Evolutionary conservation across 1,140 invertebrate genomes (phyloP).

Genomic region (Zaprionus africanus): DNA sequence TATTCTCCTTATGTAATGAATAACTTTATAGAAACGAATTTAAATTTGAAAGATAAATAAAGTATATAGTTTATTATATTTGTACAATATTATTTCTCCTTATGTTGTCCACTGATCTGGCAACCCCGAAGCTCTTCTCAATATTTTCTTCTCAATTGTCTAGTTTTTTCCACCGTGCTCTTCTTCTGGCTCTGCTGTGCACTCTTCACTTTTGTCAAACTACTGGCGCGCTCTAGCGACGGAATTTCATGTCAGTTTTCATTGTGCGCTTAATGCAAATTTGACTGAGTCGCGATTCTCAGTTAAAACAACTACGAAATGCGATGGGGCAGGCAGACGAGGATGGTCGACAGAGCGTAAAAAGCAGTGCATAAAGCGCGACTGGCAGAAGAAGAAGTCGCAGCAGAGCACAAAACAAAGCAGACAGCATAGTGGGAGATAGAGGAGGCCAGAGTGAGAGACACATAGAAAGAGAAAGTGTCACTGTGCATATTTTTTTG

Average conservation of each 20-base stretch:
- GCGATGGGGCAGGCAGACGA: slow-evolving; percentile 15
- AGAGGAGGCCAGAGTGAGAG: too few species aligned
- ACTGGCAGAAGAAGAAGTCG: background rate
- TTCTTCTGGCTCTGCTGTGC: too few species aligned
- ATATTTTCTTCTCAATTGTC: too few species aligned
- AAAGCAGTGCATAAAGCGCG: slow-evolving; percentile 31
- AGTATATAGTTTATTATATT: background rate
- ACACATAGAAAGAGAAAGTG: slow-evolving; percentile 45
- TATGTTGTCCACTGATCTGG: too few species aligned
- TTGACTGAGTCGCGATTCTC: slow-evolving; percentile 61
- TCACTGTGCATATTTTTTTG: slow-evolving; percentile 74
- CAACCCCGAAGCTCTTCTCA: too few species aligned
- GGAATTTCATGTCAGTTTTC: slow-evolving; percentile 22
- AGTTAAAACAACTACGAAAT: slow-evolving; percentile 30
- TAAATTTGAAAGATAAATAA: background rate
- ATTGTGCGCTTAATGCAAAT: slow-evolving; percentile 54
- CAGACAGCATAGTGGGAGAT: slow-evolving; percentile 16
- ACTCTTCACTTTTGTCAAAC: too few species aligned
- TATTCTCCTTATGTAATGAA: too few species aligned
- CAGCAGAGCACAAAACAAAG: slow-evolving; percentile 16
- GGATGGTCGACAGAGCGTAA: slow-evolving; percentile 39
- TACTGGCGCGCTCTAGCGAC: slow-evolving; percentile 20
- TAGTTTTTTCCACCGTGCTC: too few species aligned
- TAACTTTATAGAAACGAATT: background rate
- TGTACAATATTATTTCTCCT: too few species aligned